These are phyloP conservation scores for Catharus fuscescens DNA, from an alignment of 2,113 vertebrate genomes.

Conservation along the genomic window DNA sequence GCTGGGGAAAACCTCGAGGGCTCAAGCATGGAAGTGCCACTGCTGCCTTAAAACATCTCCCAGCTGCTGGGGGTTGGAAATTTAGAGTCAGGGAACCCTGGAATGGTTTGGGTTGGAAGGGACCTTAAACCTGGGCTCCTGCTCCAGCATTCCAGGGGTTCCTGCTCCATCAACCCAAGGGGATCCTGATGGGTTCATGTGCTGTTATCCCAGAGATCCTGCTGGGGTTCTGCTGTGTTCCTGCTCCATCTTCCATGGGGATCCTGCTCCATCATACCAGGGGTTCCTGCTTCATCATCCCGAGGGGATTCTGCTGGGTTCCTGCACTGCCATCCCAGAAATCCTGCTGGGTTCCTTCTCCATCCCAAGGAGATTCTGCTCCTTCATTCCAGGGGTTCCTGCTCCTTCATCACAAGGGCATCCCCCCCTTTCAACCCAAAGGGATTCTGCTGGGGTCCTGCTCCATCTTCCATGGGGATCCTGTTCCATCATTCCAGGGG, in stretches of 20 bases:
- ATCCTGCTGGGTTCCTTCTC: background rate
- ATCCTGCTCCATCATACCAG: background rate
- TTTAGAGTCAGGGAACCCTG: fast-evolving
- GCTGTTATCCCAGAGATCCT: background rate
- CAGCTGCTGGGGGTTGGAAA: fast-evolving
- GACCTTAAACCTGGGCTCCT: background rate
- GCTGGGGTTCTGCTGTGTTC: background rate
- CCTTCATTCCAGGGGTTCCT: background rate
- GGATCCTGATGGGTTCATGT: too few relatives aligned
- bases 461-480: too few relatives aligned
- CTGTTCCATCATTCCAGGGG: background rate
- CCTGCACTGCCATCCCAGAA: background rate
- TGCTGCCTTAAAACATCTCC: background rate
- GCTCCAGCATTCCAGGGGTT: background rate
- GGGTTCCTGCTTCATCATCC: too few relatives aligned
- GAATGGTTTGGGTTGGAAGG: background rate
- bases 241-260: too few relatives aligned
- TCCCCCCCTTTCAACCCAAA: background rate
- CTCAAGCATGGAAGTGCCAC: fast-evolving
- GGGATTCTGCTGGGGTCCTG: too few relatives aligned
- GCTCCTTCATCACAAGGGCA: too few relatives aligned
- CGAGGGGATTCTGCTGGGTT: background rate
- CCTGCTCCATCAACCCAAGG: background rate
- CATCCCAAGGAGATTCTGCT: background rate
- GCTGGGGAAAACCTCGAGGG: background rate